Percentiles rank a stretch among this genome's conserved stretches.
Conservation (phyloP, 2,888 invertebrate genomes). For the Cryptus armator region DNA sequence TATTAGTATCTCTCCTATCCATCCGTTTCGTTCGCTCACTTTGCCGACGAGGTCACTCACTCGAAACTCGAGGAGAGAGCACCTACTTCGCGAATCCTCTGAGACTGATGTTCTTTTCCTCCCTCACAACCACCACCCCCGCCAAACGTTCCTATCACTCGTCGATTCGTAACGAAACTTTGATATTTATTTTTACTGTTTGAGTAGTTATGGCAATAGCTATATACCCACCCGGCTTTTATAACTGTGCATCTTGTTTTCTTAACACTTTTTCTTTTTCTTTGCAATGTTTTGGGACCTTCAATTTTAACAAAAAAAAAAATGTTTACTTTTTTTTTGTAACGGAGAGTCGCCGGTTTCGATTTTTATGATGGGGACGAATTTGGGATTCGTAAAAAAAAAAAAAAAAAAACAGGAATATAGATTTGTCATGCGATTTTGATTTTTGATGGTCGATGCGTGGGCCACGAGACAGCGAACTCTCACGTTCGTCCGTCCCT, state of each 20-base stretch:
- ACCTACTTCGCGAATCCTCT: conserved; percentile 57
- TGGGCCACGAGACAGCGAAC: conserved; percentile 33
- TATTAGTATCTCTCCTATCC: conserved; percentile 19
- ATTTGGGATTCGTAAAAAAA: neutral
- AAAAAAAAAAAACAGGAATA: neutral
- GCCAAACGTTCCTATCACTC: conserved; percentile 40
- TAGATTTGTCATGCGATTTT: neutral
- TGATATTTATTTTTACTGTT: conserved; percentile 64
- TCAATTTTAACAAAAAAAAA: neutral
- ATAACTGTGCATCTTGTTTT: conserved; percentile 14
- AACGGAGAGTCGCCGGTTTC: neutral
- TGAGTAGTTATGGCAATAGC: conserved; percentile 46
- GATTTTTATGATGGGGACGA: neutral
- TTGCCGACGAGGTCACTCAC: conserved; percentile 74
- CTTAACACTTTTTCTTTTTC: neutral
- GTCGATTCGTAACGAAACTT: conserved; percentile 53
- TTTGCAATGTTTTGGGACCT: neutral
- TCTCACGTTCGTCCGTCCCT: conserved; percentile 67
- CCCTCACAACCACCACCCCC: neutral
- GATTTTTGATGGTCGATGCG: conserved; percentile 8
- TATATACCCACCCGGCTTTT: conserved; percentile 17
- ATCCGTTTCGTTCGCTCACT: conserved; percentile 59
- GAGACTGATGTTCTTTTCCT: conserved; percentile 46
- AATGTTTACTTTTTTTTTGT: neutral
- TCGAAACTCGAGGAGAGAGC: conserved; percentile 56